Evolutionary conservation across 92 coral and sea anemone species (phyloP), one percentile per base, ranked within the genome.

Genomic region (Nematostella vectensis): DNA sequence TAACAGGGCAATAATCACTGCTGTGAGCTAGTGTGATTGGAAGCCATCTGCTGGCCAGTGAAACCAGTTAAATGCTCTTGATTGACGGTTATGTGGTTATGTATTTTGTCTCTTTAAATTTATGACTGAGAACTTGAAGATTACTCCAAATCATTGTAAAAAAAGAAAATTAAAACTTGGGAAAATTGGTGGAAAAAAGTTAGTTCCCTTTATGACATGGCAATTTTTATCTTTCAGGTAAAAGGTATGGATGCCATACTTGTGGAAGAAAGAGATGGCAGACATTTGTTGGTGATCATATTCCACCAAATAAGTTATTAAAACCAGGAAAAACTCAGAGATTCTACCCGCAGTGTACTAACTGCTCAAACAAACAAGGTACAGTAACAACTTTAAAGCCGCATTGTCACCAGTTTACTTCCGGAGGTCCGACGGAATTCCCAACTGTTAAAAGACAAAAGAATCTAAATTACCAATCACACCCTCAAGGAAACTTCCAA

Each of bases 261-360:
- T 91, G 98, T 78, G 98, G 98, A 4, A 77, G 44, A 29, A 65
- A 71, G 45, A 56, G 96, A 72, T 65, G 83, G 27, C 68, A 72
- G 25, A 16, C 67, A 19, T 91, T 85, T 78, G 81, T 86, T 18
- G 98, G 85, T 57, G 98, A 91, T 52, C 98, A 91, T 40, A 86
- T 91, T 25, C 98, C 98, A 3, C 98, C 96, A 1, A 91, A 91
- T 58, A 91, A 81, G 64, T 71, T 86, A 31, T 88, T 81, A 11
- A 86, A 64, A 53, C 58, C 67, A 29, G 75, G 72, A 47, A 81
- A 91, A 37, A 68, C 54, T 22, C 98, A 91, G 60, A 48, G 65
- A 47, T 91, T 91, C 64, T 86, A 73, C 54, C 98, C 98, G 21
- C 98, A 91, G 57, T 91, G 98, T 55, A 75, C 31, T n/a, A 56